phyloP scores from a whole-genome alignment of 2,797 vertebrate genomes.

The Microctenopoma lineatum region DNA sequence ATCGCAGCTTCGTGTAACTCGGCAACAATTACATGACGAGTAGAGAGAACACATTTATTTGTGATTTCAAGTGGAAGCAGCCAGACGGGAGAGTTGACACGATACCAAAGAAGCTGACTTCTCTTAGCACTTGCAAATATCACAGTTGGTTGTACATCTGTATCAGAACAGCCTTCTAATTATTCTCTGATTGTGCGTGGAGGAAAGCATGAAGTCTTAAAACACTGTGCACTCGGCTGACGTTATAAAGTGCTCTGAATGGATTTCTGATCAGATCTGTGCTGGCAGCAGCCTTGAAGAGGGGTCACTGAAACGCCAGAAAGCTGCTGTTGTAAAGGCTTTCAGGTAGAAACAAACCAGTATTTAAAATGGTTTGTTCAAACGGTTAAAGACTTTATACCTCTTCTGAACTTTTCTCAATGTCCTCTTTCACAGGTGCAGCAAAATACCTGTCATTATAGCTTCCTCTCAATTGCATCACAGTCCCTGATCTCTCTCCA shows the following conservation, averaged over 20 bases:
- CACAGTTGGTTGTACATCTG: not conserved
- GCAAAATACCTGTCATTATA: not conserved
- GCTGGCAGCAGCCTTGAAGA: slow-evolving; percentile 11
- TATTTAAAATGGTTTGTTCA: not conserved
- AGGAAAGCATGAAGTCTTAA: slow-evolving; percentile 9
- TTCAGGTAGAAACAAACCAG: not conserved
- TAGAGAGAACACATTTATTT: slow-evolving; percentile 48
- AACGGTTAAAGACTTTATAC: not conserved
- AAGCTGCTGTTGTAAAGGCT: slow-evolving; percentile 25
- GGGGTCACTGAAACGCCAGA: slow-evolving; percentile 11
- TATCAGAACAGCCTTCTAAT: slow-evolving; percentile 14
- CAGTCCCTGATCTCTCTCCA: not conserved
- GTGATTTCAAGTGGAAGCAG: slow-evolving; percentile 50
- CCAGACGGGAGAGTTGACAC: slow-evolving; percentile 36
- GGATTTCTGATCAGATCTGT: slow-evolving; percentile 35
- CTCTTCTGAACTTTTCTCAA: not conserved
- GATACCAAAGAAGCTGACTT: slow-evolving; percentile 53
- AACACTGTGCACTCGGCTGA: not conserved
- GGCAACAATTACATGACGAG: slow-evolving; percentile 56
- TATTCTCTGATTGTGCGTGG: slow-evolving; percentile 19
- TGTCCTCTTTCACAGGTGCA: not conserved
- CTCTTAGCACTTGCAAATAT: slow-evolving; percentile 28
- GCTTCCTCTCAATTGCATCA: not conserved
- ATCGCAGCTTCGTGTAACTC: slow-evolving; percentile 57
- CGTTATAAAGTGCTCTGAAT: slow-evolving; percentile 13